phyloP scores from a whole-genome alignment of 2,888 invertebrate genomes.

The Ethmia dodecea region DNA sequence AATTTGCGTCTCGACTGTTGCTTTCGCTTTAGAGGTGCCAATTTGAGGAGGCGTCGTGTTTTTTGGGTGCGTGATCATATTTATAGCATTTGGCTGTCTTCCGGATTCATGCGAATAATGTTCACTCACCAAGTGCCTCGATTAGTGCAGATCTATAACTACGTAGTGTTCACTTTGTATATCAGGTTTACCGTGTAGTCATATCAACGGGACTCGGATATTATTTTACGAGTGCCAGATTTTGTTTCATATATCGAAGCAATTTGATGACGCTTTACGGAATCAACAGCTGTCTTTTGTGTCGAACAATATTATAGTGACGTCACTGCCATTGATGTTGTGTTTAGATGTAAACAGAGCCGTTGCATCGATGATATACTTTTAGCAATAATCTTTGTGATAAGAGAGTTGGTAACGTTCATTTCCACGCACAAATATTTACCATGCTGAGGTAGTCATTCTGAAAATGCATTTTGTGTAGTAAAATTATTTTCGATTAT shows the following conservation, averaged over 20 bases:
- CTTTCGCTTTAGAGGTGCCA: conserved; percentile 39
- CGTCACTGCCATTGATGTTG: conserved; percentile 56
- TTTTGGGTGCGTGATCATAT: not conserved
- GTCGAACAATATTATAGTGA: conserved; percentile 13
- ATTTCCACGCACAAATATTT: conserved; percentile 50
- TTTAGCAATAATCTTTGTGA: conserved; percentile 72
- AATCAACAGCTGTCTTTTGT: conserved; percentile 53
- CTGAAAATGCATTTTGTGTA: too few relatives aligned
- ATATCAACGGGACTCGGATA: conserved; percentile 38
- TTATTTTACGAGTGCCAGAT: conserved; percentile 25
- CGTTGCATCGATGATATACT: conserved; percentile 27
- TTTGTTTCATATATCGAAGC: conserved; percentile 31
- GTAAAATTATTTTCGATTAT: too few relatives aligned
- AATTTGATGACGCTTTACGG: conserved; percentile 37
- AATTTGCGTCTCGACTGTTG: conserved; percentile 37
- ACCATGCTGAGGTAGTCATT: conserved; percentile 14
- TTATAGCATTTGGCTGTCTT: not conserved
- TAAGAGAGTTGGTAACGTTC: conserved; percentile 44
- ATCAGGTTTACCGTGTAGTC: conserved; percentile 42
- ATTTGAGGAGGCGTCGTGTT: conserved; percentile 11
- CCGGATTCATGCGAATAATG: not conserved
- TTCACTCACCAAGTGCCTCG: conserved; percentile 54
- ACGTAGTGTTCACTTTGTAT: conserved; percentile 56
- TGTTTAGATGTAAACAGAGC: conserved; percentile 30
- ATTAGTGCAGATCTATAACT: conserved; percentile 13